Evolutionary conservation across 1,140 invertebrate species (phyloP), one percentile per base, ranked within the genome.

Genomic region (Sitodiplosis mosellana): DNA sequence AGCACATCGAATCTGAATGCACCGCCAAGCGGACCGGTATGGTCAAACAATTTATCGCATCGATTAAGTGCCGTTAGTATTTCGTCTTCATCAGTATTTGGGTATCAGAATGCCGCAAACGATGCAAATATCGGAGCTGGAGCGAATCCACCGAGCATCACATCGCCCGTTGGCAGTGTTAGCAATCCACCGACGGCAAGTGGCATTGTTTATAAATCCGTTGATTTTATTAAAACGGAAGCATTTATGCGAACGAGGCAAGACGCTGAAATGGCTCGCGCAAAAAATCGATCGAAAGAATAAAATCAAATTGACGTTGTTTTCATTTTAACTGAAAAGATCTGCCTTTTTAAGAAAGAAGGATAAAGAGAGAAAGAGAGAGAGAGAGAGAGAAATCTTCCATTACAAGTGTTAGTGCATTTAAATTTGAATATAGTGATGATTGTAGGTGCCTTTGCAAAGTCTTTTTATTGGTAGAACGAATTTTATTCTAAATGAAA

Each of bases 181-280:
- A 54, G 45, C 34, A 47, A 17, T 38, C 51, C 1, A 49, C 50
- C 17, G 52, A 52, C 11, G 55, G 54, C 48, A 38, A 70, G 69
- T 51, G 64, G 43, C 2, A 83, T 81, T 1, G 81, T 86, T 6
- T 92, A 92, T 60, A 89, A 89, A 66, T 84, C 78, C 0, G 85
- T 92, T 0, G 88, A 92, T 64, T 92, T 92, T 69, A 66, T 87
- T 14, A 90, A 90, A 72, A 92, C 88, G 0, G 77, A 89, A 59
- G 87, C 86, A 6, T 89, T 92, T 55, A 89, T 88, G 65, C 73
- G 81, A 49, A 88, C 85, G n/a, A 72, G 82, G 41, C 78, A 86
- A 58, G 78, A 81, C 56, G 77, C 85, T 1, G 83, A 88, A 61
- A 60, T 59, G 48, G 43, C 68, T 72, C 51, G 70, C 72, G 48